Evolutionary conservation across 1,140 invertebrate genomes (phyloP), one percentile per base, ranked within the genome.

Genomic region (Eulimnadia texana): DNA sequence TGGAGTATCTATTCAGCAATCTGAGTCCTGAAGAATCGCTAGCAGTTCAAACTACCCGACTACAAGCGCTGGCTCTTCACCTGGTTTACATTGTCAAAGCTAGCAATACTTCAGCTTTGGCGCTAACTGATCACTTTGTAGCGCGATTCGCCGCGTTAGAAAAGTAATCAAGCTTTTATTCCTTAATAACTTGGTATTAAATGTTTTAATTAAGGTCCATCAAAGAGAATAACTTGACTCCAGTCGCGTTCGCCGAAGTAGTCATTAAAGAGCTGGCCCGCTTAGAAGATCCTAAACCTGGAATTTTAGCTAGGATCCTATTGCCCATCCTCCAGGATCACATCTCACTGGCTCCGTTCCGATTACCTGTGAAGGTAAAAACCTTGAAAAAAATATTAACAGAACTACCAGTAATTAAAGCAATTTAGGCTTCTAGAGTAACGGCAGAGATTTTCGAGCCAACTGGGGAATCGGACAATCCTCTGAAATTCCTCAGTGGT

Each of bases 401-500:
- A n/a, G n/a, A n/a, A n/a, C n/a, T n/a, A n/a, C n/a, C n/a, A n/a
- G n/a, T n/a, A n/a, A n/a, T n/a, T n/a, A n/a, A n/a, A n/a, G n/a
- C n/a, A n/a, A n/a, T n/a, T 27, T 68, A 85, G 77, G 84, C 88
- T 28, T 73, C 78, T 52, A 85, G 86, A 79, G 89, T 88, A 67
- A 81, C 79, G 27, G 92, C 89, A 20, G 77, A 79, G 1, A 90
- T 98, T 55, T 76, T 87, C 55, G 90, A 95, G 69, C 93, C 93
- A 10, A 81, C 82, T 63, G 84, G 82, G 2, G 82, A 88, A 67
- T 80, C 82, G 19, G 93, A 98, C 70, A 84, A 81, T 58, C 83
- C 89, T 6, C 72, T 93, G n/a, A 93, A 94, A 72, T 94, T 96
- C 69, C 92, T 90, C 20, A 91, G 93, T 0, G 93, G 93, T 0